Conservation (phyloP, 1,140 invertebrate genomes). For the Caligus rogercresseyi region DNA sequence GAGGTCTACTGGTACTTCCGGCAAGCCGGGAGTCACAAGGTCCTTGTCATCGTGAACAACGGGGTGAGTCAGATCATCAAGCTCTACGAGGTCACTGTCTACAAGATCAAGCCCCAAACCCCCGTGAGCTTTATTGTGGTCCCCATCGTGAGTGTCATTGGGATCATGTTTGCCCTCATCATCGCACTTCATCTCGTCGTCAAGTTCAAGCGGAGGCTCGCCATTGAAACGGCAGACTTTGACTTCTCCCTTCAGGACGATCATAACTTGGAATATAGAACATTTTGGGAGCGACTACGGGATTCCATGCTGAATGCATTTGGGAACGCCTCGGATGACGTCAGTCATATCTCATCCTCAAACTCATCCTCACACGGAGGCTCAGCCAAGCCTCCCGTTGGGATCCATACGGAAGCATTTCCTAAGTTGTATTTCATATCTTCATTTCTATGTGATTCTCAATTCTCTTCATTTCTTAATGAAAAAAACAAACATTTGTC, state of each 20-base stretch:
- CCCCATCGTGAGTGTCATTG: neutral
- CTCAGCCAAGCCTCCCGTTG: neutral
- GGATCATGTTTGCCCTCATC: neutral
- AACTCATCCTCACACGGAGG: neutral
- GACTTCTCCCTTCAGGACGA: constrained; percentile 4
- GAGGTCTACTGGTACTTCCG: constrained; percentile 7
- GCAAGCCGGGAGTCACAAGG: neutral
- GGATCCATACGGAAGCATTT: constrained; percentile 11
- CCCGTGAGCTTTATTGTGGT: constrained; percentile 2
- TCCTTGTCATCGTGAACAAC: constrained; percentile 1
- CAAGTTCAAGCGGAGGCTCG: neutral
- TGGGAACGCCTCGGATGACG: neutral
- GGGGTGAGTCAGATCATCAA: neutral
- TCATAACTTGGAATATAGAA: constrained; percentile 3
- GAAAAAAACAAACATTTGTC: too few relatives aligned
- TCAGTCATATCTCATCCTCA: neutral
- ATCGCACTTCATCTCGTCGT: neutral
- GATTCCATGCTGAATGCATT: constrained; percentile 1
- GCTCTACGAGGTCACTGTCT: neutral
- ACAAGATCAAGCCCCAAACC: neutral
- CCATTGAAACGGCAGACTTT: constrained; percentile 5
- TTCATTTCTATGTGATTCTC: neutral
- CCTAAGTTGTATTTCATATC: neutral
- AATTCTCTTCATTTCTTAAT: neutral
- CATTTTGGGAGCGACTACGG: constrained; percentile 6